A percentile compares a stretch with the other conserved stretches of the same genome.
Conservation (phyloP, 64 coral and sea anemone genomes). For the Pocillopora damicornis region DNA sequence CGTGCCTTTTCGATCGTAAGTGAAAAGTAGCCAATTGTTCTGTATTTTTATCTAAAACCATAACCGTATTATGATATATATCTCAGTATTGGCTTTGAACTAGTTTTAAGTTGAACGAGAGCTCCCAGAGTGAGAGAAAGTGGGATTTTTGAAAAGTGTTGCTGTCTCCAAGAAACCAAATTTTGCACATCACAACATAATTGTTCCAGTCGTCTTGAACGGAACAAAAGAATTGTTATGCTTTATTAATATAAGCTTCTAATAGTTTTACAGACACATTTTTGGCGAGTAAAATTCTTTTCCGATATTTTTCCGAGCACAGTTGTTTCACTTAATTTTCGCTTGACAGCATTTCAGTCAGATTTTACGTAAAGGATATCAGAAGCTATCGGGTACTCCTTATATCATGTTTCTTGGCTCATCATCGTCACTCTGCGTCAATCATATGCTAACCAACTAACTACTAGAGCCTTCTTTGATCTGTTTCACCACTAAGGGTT, state of each 20-base stretch:
- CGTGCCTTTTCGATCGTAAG: background rate
- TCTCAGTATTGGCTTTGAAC: constrained; percentile 28
- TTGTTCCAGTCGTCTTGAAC: background rate
- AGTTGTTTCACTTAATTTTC: background rate
- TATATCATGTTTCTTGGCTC: too few species aligned
- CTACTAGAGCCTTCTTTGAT: too few species aligned
- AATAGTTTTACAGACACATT: background rate
- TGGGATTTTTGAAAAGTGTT: constrained; percentile 11
- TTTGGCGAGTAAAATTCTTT: background rate
- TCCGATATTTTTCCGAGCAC: background rate
- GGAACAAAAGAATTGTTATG: background rate
- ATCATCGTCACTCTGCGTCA: too few species aligned
- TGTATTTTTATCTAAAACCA: background rate
- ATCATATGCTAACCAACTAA: too few species aligned
- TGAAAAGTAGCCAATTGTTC: background rate
- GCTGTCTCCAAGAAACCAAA: constrained; percentile 14
- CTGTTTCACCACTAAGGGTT: background rate
- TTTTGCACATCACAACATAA: background rate
- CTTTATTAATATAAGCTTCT: background rate
- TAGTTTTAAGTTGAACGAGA: background rate
- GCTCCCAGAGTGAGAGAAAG: background rate
- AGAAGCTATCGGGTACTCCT: too few species aligned
- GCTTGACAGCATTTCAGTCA: background rate
- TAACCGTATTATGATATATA: background rate
- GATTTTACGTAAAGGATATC: too few species aligned